Conservation (phyloP, 2,797 vertebrate species). For the Anguilla anguilla region DNA sequence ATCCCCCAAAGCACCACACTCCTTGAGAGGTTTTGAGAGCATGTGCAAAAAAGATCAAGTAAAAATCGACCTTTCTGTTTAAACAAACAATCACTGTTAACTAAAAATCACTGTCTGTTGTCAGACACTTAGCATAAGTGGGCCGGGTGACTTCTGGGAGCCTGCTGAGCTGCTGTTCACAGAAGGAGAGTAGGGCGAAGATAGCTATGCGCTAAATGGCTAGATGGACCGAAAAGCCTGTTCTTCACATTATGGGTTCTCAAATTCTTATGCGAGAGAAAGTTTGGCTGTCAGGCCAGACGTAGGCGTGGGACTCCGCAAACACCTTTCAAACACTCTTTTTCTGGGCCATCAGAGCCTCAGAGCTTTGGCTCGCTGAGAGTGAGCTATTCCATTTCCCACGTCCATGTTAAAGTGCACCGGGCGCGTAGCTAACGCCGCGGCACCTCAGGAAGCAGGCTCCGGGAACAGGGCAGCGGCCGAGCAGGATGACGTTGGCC, state of each 20-base stretch:
- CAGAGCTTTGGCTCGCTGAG: neutral
- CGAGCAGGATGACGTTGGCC: conserved; percentile 28
- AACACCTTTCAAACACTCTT: neutral
- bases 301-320: neutral
- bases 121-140: neutral
- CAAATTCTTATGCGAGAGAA: neutral
- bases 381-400: conserved; percentile 36
- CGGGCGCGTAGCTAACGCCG: conserved; percentile 29
- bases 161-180: conserved; percentile 30
- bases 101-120: neutral
- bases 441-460: conserved; percentile 30
- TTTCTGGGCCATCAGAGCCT: conserved; percentile 1
- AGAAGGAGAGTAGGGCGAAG: conserved; percentile 23
- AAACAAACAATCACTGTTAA: neutral
- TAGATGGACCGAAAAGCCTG: neutral
- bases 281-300: neutral
- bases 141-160: conserved; percentile 40
- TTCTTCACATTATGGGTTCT: neutral
- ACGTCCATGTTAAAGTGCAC: conserved; percentile 37
- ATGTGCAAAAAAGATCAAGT: neutral
- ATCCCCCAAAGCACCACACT: neutral
- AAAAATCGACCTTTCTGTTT: neutral
- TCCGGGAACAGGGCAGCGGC: conserved; percentile 12
- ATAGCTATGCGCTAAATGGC: conserved; percentile 30
- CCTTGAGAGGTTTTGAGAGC: neutral